These are phyloP conservation scores for Copidosoma aretas DNA, from an alignment of 2,888 invertebrate genomes.

Conservation along the genomic window DNA sequence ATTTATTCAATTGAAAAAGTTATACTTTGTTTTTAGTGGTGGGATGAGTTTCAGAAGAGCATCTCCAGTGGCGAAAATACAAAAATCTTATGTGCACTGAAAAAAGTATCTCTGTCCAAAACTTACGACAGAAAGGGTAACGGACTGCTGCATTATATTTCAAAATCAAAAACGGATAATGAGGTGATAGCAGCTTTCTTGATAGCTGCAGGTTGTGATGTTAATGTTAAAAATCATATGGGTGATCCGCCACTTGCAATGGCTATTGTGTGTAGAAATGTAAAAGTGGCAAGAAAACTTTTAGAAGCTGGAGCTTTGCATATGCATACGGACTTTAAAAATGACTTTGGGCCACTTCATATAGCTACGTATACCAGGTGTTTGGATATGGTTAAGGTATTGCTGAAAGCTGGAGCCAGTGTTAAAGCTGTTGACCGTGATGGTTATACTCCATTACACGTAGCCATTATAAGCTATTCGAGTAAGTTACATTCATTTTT, in stretches of 20 bases:
- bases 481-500: not conserved
- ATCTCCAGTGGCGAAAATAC: not conserved
- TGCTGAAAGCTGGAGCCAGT: slow-evolving; percentile 19
- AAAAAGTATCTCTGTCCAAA: slow-evolving; percentile 14
- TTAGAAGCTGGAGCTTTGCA: slow-evolving; percentile 16
- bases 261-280: slow-evolving; percentile 21
- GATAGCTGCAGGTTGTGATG: slow-evolving; percentile 18
- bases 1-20: no score
- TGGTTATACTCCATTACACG: slow-evolving; percentile 21
- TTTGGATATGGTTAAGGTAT: slow-evolving; percentile 7
- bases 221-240: slow-evolving; percentile 23
- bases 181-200: slow-evolving; percentile 8
- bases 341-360: slow-evolving; percentile 20
- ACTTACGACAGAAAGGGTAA: slow-evolving; percentile 7
- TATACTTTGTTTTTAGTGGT: slow-evolving; percentile 19
- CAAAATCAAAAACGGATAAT: slow-evolving; percentile 10
- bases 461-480: slow-evolving; percentile 11
- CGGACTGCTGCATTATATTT: slow-evolving; percentile 17
- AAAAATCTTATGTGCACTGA: slow-evolving; percentile 10
- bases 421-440: slow-evolving; percentile 20
- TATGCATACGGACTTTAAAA: slow-evolving; percentile 1
- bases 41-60: slow-evolving; percentile 9
- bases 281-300: slow-evolving; percentile 20
- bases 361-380: slow-evolving; percentile 15
- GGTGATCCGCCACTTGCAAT: slow-evolving; percentile 21